phyloP scores from a whole-genome alignment of 2,797 vertebrate species.

The Cygnus olor region DNA sequence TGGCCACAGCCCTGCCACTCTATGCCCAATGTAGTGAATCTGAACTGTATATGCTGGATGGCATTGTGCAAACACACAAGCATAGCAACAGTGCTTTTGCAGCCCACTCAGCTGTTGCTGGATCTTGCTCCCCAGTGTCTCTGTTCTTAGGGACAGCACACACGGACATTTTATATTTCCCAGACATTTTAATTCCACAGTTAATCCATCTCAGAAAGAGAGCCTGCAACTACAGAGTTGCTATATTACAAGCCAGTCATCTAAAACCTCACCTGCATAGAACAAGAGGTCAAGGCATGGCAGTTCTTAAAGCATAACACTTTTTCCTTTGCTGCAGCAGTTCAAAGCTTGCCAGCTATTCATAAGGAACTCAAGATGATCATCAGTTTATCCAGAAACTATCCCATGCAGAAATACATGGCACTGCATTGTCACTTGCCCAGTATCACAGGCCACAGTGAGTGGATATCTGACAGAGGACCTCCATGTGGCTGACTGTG shows the following conservation, averaged over 20 bases:
- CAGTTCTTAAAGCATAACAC: not conserved
- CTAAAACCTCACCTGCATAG: not conserved
- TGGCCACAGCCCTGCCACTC: not conserved
- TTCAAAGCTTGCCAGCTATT: not conserved
- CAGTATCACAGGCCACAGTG: rapidly evolving
- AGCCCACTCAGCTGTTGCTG: slow-evolving; percentile 52
- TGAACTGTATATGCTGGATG: not conserved
- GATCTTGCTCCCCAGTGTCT: not conserved
- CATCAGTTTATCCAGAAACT: not conserved
- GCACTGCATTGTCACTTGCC: not conserved
- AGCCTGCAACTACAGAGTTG: not conserved
- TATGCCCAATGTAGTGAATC: not conserved
- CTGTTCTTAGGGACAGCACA: not conserved
- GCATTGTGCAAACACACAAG: not conserved
- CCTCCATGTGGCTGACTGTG: not conserved
- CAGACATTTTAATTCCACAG: slow-evolving; percentile 20
- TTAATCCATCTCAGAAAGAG: slow-evolving; percentile 42
- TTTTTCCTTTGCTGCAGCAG: not conserved
- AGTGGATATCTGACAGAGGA: not conserved
- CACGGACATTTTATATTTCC: slow-evolving; percentile 6
- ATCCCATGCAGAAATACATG: not conserved
- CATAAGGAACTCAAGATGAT: not conserved
- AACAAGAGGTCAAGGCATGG: not conserved
- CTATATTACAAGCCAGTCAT: not conserved
- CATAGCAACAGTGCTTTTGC: slow-evolving; percentile 1